These are phyloP conservation scores for Megamerina dolium DNA, from an alignment of 2,888 invertebrate species.

Conservation along the genomic window DNA sequence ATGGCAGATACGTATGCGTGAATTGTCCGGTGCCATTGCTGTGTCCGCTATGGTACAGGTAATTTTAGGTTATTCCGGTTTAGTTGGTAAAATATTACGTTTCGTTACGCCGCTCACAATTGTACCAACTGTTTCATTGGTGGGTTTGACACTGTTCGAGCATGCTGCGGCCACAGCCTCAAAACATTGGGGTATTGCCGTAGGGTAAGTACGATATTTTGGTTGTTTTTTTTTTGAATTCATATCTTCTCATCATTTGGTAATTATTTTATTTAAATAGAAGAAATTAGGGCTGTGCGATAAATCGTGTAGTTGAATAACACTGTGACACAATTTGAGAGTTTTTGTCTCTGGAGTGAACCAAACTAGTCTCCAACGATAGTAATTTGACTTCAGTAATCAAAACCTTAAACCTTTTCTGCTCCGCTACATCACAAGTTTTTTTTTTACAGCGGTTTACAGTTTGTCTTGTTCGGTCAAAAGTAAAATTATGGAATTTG, in stretches of 20 bases:
- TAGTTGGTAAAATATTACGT: conserved; percentile 67
- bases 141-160: conserved; percentile 76
- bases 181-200: conserved; percentile 77
- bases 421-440: too few relatives aligned
- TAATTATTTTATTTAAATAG: too few relatives aligned
- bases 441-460: too few relatives aligned
- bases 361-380: too few relatives aligned
- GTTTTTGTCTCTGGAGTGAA: too few relatives aligned
- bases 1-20: conserved; percentile 73
- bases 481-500: too few relatives aligned
- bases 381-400: background rate
- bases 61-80: conserved; percentile 64
- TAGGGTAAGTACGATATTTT: conserved; percentile 54
- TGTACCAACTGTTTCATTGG: conserved; percentile 74
- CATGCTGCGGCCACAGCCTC: conserved; percentile 76
- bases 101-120: conserved; percentile 79
- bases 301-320: too few relatives aligned
- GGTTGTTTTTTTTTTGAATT: background rate
- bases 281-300: too few relatives aligned
- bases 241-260: background rate
- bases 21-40: conserved; percentile 77
- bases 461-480: too few relatives aligned
- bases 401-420: too few relatives aligned
- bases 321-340: too few relatives aligned
- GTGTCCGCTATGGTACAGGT: conserved; percentile 72